phyloP scores from a whole-genome alignment of 64 coral and sea anemone species.

The Hydrozoanthus tunicans region DNA sequence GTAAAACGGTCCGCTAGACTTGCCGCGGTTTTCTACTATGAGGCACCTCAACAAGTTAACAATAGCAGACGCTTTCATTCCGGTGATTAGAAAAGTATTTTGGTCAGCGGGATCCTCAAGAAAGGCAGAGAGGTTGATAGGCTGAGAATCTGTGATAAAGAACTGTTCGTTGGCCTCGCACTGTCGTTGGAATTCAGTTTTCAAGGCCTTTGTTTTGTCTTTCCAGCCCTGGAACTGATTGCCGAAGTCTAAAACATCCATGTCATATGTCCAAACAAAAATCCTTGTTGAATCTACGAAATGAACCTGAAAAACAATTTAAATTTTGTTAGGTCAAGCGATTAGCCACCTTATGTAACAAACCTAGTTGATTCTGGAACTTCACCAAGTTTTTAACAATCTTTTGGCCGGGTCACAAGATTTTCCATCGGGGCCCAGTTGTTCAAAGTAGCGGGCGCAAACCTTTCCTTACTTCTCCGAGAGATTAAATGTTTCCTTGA shows the following conservation, averaged over 20 bases:
- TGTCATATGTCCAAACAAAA: conserved; percentile 8
- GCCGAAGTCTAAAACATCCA: conserved; percentile 71
- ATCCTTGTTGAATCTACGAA: conserved; percentile 25
- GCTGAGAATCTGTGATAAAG: conserved; percentile 72
- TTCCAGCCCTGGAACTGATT: conserved; percentile 71
- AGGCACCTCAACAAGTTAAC: conserved; percentile 74
- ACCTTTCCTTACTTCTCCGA: no score
- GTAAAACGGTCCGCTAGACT: conserved; percentile 67
- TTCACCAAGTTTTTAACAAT: no score
- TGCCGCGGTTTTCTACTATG: conserved; percentile 65
- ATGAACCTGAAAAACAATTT: neutral
- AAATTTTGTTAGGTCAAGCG: neutral
- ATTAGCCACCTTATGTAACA: no score
- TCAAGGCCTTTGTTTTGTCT: conserved; percentile 88
- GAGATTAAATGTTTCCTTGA: no score
- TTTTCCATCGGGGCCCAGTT: no score
- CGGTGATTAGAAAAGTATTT: conserved; percentile 70
- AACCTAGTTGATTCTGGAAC: no score
- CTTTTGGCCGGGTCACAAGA: no score
- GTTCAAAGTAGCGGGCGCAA: no score
- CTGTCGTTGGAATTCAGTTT: conserved; percentile 74
- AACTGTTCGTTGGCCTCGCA: conserved; percentile 79
- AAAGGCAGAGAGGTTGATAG: conserved; percentile 38
- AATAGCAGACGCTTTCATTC: conserved; percentile 69
- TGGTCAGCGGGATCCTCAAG: conserved; percentile 48